Evolutionary conservation across 1,140 invertebrate species (phyloP).

Genomic region (Rhysida immarginata): DNA sequence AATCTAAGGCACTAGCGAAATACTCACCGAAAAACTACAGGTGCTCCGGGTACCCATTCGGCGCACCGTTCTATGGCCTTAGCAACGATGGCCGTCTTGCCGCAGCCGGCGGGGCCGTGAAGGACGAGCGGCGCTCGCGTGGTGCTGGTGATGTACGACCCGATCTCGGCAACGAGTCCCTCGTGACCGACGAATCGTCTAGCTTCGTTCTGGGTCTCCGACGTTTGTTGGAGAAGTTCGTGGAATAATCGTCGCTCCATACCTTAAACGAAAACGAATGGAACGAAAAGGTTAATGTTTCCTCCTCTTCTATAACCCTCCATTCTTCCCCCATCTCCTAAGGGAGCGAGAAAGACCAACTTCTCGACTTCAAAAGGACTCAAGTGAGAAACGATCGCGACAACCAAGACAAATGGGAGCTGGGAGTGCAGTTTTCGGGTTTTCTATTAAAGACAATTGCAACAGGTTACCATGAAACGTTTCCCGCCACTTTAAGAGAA

Average conservation of each 20-base stretch:
- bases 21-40: conserved; percentile 34
- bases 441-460: no score
- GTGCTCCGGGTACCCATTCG: conserved; percentile 47
- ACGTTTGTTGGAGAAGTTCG: conserved; percentile 35
- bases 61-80: conserved; percentile 46
- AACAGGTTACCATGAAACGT: no score
- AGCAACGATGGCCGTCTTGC: conserved; percentile 59
- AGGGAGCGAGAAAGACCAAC: no score
- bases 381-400: background rate
- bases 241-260: conserved; percentile 40
- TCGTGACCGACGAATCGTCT: conserved; percentile 26
- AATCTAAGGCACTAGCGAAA: no score
- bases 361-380: background rate
- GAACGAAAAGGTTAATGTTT: no score
- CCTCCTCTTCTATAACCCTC: no score
- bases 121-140: conserved; percentile 46
- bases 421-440: no score
- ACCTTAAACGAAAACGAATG: no score
- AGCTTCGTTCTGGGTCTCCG: conserved; percentile 24
- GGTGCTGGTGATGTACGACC: conserved; percentile 44
- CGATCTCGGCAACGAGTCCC: conserved; percentile 24
- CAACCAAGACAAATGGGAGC: no score
- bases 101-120: conserved; percentile 58
- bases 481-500: no score
- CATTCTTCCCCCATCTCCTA: no score